Conservation (phyloP, 35 echinoderm and acorn worm genomes). For the Eucidaris tribuloides region DNA sequence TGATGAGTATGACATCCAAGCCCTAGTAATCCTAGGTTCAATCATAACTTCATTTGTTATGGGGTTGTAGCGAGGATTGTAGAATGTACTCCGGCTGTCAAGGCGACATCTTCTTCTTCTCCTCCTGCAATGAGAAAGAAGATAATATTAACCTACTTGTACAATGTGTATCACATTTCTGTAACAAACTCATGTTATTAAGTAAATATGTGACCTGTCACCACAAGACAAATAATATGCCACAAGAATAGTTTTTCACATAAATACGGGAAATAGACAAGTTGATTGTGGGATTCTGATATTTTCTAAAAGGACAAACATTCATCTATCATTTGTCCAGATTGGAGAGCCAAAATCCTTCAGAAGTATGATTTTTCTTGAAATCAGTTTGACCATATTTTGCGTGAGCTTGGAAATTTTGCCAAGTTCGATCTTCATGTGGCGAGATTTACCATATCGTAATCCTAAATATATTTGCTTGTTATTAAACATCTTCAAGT, state of each 20-base stretch:
- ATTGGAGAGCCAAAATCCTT: too few relatives aligned
- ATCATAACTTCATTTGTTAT: slow-evolving; percentile 67
- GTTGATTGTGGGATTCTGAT: background rate
- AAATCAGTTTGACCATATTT: too few relatives aligned
- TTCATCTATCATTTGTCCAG: too few relatives aligned
- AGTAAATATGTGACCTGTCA: background rate
- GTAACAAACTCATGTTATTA: background rate
- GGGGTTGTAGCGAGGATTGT: slow-evolving; percentile 39
- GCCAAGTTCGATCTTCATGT: background rate
- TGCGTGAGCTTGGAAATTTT: background rate
- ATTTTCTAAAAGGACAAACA: background rate
- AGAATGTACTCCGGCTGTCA: slow-evolving; percentile 32
- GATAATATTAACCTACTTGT: background rate
- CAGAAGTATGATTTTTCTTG: too few relatives aligned
- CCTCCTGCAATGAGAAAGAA: background rate
- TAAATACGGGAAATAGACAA: background rate
- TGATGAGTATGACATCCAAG: slow-evolving; percentile 37
- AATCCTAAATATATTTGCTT: too few relatives aligned
- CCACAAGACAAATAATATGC: background rate
- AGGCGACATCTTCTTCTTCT: slow-evolving; percentile 15
- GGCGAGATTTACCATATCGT: background rate
- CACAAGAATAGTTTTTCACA: background rate
- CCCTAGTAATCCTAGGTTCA: slow-evolving; percentile 27
- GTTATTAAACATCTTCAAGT: too few relatives aligned
- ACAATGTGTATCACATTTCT: background rate